Conservation (phyloP, 2,888 invertebrate genomes). For the Polyommatus iphigenia region DNA sequence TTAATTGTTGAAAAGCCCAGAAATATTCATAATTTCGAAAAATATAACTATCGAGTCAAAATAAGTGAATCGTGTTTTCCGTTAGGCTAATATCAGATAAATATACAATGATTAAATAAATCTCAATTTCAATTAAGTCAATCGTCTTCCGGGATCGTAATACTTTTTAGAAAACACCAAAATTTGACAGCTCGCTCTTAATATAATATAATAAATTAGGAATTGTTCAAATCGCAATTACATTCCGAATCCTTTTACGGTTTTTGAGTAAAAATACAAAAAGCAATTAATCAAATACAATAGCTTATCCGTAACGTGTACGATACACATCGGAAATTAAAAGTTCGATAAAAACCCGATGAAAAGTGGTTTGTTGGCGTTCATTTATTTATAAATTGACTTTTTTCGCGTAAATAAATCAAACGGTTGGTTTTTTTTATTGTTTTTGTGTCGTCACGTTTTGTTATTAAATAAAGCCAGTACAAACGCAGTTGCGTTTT, state of each 20-base stretch:
- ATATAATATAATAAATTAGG: too few relatives aligned
- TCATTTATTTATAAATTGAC: slow-evolving; percentile 25
- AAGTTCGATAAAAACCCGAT: slow-evolving; percentile 30
- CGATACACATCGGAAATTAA: slow-evolving; percentile 30
- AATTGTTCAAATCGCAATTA: background rate
- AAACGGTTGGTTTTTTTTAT: slow-evolving; percentile 13
- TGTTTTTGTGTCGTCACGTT: slow-evolving; percentile 6
- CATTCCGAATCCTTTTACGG: background rate
- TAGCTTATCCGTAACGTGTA: slow-evolving; percentile 4
- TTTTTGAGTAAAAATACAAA: slow-evolving; percentile 15
- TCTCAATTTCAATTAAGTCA: too few relatives aligned
- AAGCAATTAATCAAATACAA: slow-evolving; percentile 30
- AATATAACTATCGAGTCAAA: too few relatives aligned
- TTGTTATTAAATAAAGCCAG: background rate
- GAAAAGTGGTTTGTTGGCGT: slow-evolving; percentile 24
- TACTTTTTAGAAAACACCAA: too few relatives aligned
- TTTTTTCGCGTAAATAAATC: slow-evolving; percentile 26
- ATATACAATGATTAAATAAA: too few relatives aligned
- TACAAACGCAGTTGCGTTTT: background rate
- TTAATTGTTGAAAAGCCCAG: too few relatives aligned
- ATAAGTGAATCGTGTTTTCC: too few relatives aligned
- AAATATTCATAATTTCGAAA: too few relatives aligned
- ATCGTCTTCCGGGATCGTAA: too few relatives aligned
- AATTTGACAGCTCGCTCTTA: too few relatives aligned
- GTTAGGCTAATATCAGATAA: too few relatives aligned